Percentiles rank a stretch among this genome's conserved stretches.
Conservation (phyloP, 2,113 vertebrate species). For the Zingel zingel region DNA sequence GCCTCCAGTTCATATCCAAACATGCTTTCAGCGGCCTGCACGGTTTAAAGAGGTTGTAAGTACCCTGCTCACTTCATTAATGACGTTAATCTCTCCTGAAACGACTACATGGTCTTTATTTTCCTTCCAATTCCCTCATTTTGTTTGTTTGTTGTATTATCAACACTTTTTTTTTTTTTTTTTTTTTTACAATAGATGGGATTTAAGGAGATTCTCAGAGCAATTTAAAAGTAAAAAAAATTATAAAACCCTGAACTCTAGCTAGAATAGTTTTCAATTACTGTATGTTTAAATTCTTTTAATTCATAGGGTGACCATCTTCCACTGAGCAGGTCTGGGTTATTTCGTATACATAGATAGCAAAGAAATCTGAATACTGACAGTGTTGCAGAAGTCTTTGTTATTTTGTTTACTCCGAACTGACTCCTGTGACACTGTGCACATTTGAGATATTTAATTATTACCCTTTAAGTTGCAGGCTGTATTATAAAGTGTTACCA, state of each 20-base stretch:
- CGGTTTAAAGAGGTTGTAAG: slow-evolving; percentile 85
- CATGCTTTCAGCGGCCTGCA: slow-evolving; percentile 84
- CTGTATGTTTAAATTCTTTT: neutral
- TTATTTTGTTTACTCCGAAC: neutral
- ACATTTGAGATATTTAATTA: neutral
- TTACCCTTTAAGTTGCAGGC: too few species aligned
- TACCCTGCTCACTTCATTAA: slow-evolving; percentile 27
- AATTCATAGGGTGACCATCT: neutral
- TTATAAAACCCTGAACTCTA: neutral
- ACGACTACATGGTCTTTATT: neutral
- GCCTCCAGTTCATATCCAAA: slow-evolving; percentile 81
- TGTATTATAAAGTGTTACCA: too few species aligned
- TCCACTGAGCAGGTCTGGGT: neutral
- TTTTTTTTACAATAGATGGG: neutral
- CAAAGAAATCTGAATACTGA: neutral
- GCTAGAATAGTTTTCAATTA: neutral
- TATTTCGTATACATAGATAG: neutral
- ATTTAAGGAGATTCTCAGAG: neutral
- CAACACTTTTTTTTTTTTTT: neutral
- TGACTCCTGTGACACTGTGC: neutral
- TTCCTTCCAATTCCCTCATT: neutral
- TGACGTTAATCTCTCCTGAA: neutral
- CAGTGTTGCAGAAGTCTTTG: neutral
- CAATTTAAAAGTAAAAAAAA: neutral
- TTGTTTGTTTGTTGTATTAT: neutral